Evolutionary conservation across 2,888 invertebrate genomes (phyloP).

Genomic region (Eupsilia transversa): DNA sequence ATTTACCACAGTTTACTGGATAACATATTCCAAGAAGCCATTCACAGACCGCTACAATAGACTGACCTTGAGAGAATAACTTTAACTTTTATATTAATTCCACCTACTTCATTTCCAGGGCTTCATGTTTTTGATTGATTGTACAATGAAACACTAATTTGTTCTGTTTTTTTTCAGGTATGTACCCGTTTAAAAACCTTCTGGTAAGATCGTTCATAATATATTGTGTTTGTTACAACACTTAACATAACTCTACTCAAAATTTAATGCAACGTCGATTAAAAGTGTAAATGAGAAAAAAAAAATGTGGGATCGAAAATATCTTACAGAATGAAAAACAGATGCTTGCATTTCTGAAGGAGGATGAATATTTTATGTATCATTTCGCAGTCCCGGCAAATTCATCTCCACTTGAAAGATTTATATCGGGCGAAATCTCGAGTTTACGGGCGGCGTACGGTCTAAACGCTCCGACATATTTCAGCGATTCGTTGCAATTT

Average conservation of each 20-base stretch:
- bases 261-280: constrained; percentile 24
- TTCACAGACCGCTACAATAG: constrained; percentile 24
- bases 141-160: constrained; percentile 39
- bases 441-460: constrained; percentile 80
- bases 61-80: constrained; percentile 29
- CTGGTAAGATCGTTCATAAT: constrained; percentile 48
- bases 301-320: constrained; percentile 61
- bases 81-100: constrained; percentile 24
- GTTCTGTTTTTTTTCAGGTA: constrained; percentile 68
- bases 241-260: neutral
- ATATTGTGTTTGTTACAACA: neutral
- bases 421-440: constrained; percentile 86
- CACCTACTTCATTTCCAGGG: constrained; percentile 2
- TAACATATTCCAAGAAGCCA: constrained; percentile 40
- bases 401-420: constrained; percentile 88
- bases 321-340: constrained; percentile 80
- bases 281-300: constrained; percentile 49
- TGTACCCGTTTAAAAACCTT: constrained; percentile 45
- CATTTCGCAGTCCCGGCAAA: constrained; percentile 85
- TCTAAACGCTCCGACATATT: constrained; percentile 79
- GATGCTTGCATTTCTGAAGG: constrained; percentile 85
- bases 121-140: constrained; percentile 36
- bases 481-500: constrained; percentile 74
- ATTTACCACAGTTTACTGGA: constrained; percentile 19
- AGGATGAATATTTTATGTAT: constrained; percentile 88